phyloP scores from a whole-genome alignment of 2,113 vertebrate genomes.

The Mobula hypostoma region DNA sequence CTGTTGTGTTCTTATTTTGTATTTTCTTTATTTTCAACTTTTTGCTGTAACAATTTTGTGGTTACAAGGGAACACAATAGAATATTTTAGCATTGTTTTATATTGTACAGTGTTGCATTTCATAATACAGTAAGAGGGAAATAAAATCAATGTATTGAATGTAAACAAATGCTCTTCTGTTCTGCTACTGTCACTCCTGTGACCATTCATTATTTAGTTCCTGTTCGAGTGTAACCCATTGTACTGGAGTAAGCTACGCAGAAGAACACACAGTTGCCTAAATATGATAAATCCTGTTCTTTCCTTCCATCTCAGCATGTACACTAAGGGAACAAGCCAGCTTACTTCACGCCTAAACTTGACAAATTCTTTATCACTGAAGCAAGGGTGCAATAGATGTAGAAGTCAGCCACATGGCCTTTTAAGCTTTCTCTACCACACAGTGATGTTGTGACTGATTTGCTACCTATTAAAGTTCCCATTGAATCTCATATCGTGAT shows the following conservation, averaged over 20 bases:
- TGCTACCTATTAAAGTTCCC: no score
- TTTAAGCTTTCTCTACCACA: no score
- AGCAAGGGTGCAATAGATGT: no score
- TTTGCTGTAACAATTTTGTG: not conserved
- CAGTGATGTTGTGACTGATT: no score
- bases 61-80: not conserved
- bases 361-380: no score
- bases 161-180: not conserved
- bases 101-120: not conserved
- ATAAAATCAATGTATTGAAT: slow-evolving; percentile 22
- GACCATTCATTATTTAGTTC: not conserved
- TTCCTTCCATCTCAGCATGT: not conserved
- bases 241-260: not conserved
- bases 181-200: not conserved
- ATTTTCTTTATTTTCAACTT: not conserved
- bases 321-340: not conserved
- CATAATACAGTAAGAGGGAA: not conserved
- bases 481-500: no score
- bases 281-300: not conserved
- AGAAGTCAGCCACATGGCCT: no score
- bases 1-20: not conserved
- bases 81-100: not conserved
- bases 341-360: not conserved
- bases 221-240: not conserved
- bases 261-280: not conserved